Evolutionary conservation across 2,888 invertebrate species (phyloP).

Genomic region (Stenurella melanura): DNA sequence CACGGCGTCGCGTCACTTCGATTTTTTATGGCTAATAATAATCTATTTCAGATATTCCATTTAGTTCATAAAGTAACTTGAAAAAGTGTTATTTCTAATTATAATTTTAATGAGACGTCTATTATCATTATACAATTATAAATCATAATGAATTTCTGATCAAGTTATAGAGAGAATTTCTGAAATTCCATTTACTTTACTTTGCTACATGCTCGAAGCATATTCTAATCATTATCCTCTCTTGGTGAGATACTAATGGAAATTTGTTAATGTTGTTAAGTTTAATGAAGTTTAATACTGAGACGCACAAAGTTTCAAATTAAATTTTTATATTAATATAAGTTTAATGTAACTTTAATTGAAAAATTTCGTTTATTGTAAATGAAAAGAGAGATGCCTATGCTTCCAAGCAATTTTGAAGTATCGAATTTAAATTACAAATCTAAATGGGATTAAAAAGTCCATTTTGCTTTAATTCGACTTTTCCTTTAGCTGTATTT

Average conservation of each 20-base stretch:
- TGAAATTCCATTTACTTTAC: neutral
- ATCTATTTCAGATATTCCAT: too few relatives aligned
- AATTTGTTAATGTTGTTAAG: conserved; percentile 1
- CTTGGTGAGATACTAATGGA: neutral
- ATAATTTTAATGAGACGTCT: too few relatives aligned
- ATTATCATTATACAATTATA: too few relatives aligned
- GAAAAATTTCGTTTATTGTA: conserved; percentile 15
- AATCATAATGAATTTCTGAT: neutral
- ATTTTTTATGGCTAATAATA: too few relatives aligned
- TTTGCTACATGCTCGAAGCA: neutral
- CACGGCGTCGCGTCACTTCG: too few relatives aligned
- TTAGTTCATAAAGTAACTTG: too few relatives aligned
- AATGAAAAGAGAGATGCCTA: neutral
- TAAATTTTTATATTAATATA: conserved; percentile 16
- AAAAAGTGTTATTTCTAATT: too few relatives aligned
- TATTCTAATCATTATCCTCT: neutral
- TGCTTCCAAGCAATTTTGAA: neutral
- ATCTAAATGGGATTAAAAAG: neutral
- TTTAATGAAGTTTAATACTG: neutral
- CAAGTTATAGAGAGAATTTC: neutral
- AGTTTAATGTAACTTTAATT: conserved; percentile 15
- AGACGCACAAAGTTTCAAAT: conserved; percentile 6
- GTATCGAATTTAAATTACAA: conserved; percentile 6
- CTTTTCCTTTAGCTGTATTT: neutral
- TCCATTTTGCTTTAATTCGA: neutral